phyloP scores from a whole-genome alignment of 2,113 vertebrate species.

The Acrocephalus kingi region DNA sequence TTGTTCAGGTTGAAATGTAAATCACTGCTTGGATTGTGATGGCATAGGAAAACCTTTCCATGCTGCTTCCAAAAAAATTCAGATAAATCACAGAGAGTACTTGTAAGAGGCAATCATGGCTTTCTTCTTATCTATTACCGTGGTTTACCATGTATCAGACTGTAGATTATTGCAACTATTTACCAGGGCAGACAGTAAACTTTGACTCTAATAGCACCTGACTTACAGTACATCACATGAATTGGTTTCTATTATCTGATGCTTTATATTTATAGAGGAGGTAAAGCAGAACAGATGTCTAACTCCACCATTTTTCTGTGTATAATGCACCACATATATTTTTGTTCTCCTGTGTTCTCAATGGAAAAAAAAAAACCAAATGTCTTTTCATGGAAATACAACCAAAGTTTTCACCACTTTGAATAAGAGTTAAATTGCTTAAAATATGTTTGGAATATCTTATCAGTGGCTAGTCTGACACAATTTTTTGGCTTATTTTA shows the following conservation, averaged over 20 bases:
- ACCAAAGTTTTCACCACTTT: background rate
- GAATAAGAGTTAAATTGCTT: background rate
- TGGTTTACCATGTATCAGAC: background rate
- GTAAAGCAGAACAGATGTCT: background rate
- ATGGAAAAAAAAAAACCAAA: background rate
- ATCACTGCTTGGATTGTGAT: background rate
- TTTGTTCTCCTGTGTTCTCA: background rate
- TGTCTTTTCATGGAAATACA: background rate
- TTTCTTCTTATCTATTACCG: background rate
- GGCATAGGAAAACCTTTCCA: background rate
- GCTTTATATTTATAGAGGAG: background rate
- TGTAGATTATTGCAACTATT: conserved; percentile 30
- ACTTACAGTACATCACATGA: conserved; percentile 27
- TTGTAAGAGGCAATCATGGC: background rate
- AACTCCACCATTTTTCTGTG: background rate
- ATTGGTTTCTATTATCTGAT: conserved; percentile 33
- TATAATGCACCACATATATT: background rate
- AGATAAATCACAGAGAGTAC: background rate
- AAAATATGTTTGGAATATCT: background rate
- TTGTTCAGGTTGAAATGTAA: background rate
- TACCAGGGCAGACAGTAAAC: conserved; percentile 12
- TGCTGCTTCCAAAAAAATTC: background rate
- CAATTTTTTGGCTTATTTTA: background rate
- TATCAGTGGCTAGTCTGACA: background rate
- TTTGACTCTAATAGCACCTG: conserved; percentile 43